phyloP scores from a whole-genome alignment of 2,113 vertebrate species.

The Dicrurus megarhynchus region DNA sequence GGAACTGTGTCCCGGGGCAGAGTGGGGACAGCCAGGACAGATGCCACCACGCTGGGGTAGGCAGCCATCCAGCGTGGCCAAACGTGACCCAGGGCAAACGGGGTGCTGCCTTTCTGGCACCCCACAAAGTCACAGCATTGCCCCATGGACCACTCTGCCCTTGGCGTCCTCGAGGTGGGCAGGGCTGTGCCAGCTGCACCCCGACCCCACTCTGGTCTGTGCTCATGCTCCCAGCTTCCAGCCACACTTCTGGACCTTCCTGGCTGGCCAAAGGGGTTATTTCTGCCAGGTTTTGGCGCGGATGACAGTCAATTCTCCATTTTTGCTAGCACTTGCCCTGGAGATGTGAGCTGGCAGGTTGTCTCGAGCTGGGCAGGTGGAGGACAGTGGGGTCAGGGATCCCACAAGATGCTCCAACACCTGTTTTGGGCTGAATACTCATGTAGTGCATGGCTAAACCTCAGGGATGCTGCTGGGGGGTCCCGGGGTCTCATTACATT shows the following conservation, averaged over 20 bases:
- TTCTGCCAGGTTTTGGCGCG: not conserved
- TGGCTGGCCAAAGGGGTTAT: not conserved
- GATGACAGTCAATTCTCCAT: not conserved
- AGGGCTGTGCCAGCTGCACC: not conserved
- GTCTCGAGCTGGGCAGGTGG: not conserved
- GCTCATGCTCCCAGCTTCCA: not conserved
- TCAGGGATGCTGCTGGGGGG: not conserved
- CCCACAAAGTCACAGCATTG: not conserved
- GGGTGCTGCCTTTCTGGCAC: not conserved
- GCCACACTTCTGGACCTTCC: not conserved
- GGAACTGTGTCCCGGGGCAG: not conserved
- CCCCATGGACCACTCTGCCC: not conserved
- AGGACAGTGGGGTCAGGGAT: not conserved
- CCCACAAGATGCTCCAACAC: not conserved
- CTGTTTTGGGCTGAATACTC: not conserved
- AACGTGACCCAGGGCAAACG: not conserved
- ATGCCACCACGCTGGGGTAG: not conserved
- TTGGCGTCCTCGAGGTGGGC: not conserved
- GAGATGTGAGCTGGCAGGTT: not conserved
- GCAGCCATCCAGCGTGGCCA: not conserved
- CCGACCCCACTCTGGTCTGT: accelerated
- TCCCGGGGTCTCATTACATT: not conserved
- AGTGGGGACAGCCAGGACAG: not conserved
- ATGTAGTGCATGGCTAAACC: not conserved
- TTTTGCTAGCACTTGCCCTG: not conserved